Percentiles rank a stretch among this genome's conserved stretches.
Conservation (phyloP, 1,140 invertebrate genomes). For the Drosophila azteca region DNA sequence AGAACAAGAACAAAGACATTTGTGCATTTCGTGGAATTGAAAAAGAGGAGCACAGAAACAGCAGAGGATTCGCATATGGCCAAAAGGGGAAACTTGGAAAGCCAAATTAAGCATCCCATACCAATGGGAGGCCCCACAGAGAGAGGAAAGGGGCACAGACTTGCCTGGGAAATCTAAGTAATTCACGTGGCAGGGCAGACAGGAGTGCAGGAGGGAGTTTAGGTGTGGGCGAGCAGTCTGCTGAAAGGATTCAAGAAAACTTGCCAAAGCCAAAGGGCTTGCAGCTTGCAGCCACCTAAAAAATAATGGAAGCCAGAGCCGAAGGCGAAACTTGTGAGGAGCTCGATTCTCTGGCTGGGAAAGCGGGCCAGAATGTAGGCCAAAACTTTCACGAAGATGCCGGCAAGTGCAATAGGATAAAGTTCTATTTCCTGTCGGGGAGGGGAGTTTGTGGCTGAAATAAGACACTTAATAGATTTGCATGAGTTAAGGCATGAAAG, state of each 20-base stretch:
- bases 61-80: constrained; percentile 45
- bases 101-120: constrained; percentile 42
- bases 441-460: constrained; percentile 9
- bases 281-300: constrained; percentile 36
- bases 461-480: constrained; percentile 48
- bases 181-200: constrained; percentile 54
- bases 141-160: constrained; percentile 8
- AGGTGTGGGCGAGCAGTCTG: constrained; percentile 43
- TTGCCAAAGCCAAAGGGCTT: constrained; percentile 53
- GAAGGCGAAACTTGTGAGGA: constrained; percentile 33
- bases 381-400: constrained; percentile 43
- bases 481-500: constrained; percentile 22
- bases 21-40: too few species aligned
- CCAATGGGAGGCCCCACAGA: constrained; percentile 26
- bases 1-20: too few species aligned
- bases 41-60: constrained; percentile 9
- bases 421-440: constrained; percentile 5
- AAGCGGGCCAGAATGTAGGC: constrained; percentile 35
- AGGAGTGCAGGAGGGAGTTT: constrained; percentile 6
- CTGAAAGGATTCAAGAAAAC: constrained; percentile 63
- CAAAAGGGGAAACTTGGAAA: constrained; percentile 42
- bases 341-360: constrained; percentile 22
- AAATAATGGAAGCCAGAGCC: constrained; percentile 16
- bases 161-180: constrained; percentile 55
- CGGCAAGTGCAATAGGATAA: constrained; percentile 41